A percentile compares a stretch with the other conserved stretches of the same genome.
phyloP scores from a whole-genome alignment of 2,113 vertebrate species.

The Circaetus cinerascens region DNA sequence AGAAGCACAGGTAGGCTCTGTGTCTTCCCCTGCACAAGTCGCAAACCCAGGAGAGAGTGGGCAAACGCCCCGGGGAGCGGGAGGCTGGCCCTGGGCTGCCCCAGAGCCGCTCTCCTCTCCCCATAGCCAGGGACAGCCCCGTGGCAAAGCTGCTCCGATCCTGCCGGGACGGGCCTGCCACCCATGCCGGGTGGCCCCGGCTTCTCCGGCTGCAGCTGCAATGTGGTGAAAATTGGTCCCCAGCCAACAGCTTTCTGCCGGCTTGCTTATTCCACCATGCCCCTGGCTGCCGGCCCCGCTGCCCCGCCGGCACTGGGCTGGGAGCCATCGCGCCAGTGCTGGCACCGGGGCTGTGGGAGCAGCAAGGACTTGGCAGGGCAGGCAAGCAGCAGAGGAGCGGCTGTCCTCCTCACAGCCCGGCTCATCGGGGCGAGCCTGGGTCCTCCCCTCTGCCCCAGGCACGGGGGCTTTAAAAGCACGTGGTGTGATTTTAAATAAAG shows the following conservation, averaged over 20 bases:
- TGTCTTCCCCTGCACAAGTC: background rate
- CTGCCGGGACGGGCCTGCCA: background rate
- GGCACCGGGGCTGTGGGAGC: background rate
- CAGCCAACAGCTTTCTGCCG: background rate
- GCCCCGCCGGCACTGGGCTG: background rate
- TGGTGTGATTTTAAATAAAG: background rate
- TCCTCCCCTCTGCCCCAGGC: background rate
- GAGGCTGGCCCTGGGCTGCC: background rate
- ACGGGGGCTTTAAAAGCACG: background rate
- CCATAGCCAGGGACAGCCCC: background rate
- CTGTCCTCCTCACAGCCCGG: background rate
- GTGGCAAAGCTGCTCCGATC: background rate
- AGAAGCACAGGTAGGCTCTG: background rate
- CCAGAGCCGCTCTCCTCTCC: background rate
- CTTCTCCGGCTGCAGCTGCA: background rate
- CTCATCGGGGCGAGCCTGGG: background rate
- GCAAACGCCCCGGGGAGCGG: accelerated
- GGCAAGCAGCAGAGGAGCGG: background rate
- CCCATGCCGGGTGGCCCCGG: accelerated
- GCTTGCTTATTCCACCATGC: background rate
- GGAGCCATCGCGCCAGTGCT: background rate
- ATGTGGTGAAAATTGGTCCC: background rate
- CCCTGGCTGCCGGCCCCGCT: background rate
- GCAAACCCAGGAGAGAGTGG: background rate
- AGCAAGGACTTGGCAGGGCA: background rate